Base-by-base conservation (phyloP, 2,888 invertebrate species). In the Agriopis marginaria region DNA sequence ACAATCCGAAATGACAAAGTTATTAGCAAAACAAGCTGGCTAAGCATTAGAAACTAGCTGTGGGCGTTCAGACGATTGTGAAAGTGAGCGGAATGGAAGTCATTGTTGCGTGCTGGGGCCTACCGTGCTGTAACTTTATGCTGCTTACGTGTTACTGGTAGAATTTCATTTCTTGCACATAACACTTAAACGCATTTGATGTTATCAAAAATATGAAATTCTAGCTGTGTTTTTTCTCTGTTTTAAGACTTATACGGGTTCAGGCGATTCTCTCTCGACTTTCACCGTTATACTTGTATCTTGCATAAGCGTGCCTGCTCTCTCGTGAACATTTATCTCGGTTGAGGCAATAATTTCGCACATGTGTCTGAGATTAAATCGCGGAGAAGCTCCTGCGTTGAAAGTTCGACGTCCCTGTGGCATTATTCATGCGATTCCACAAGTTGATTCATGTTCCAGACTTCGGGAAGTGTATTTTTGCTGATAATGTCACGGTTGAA, bases 31-130 rank as follows among this genome's bases (percentile, higher is more conserved):
- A 62, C 54, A 53, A 72, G 66, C 63, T 63, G 59, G 68, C 70
- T 75, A 72, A 75, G 74, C 77, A 81, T 82, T 87, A 87, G 88
- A 87, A 89, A 88, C 80, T 67, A 76, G 66, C 75, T 74, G 82
- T 79, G 79, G 80, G 81, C 80, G 81, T 67, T 71, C 70, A 67
- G 68, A 77, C 86, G 86, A 83, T 88, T 88, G 92, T 90, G 93
- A 93, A 93, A 93, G 92, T 91, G 85, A 89, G 87, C 85, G 86
- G 87, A 86, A 82, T 81, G 82, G 82, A 79, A 84, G 81, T 76
- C 84, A 87, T 85, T 86, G 89, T 87, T 82, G 89, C 90, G 87
- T 87, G 84, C 67, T 51, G 66, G 45, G 39, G 67, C 55, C 51
- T 63, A 47, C 55, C 62, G 66, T 74, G 72, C 47, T 54, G 73